Evolutionary conservation across 2,113 vertebrate genomes (phyloP), one percentile per base, ranked within the genome.

Genomic region (Sylvietta virens): DNA sequence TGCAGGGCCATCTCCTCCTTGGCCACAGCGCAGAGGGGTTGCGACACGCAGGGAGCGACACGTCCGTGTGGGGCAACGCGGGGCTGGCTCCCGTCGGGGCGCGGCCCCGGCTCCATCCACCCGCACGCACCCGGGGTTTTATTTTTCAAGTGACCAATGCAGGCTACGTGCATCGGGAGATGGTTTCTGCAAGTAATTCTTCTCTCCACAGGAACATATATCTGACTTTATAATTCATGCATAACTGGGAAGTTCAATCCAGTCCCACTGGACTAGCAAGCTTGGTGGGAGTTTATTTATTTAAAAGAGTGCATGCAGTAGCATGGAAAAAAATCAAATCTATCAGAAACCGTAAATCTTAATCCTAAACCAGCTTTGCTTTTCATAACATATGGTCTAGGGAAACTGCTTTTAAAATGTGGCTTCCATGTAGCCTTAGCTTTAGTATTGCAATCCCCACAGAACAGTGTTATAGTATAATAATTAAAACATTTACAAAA

Each of bases 401-500:
- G 56, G 69, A 79, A 92, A 50, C 30, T 67, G 56, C 82, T 81
- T 92, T 71, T 71, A 76, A 88, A 94, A 81, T 16, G 80, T 69
- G 86, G n/a, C 48, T 84, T 92, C 60, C 56, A 48, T 4, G 10
- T 80, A 77, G 62, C 85, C 39, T 73, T 80, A 93, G 87, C 78
- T 92, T 81, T 60, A 60, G 60, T 22, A 20, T 9, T 57, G 26
- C 82, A 80, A 44, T 78, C 76, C 82, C 90, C 53, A 61, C 53
- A 81, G 82, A 74, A 81, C 19, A 27, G 20, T 57, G 47, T 84
- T 84, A 69, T 28, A 94, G 93, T 72, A 86, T 76, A 91, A 95
- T 80, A 96, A 97, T 97, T 96, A 93, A 95, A 93, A 88, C 86
- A 88, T 93, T 84, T 93, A 94, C 92, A 94, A 96, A 95, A 86